Conservation (phyloP, 2,797 vertebrate genomes). For the Acanthiza pusilla region DNA sequence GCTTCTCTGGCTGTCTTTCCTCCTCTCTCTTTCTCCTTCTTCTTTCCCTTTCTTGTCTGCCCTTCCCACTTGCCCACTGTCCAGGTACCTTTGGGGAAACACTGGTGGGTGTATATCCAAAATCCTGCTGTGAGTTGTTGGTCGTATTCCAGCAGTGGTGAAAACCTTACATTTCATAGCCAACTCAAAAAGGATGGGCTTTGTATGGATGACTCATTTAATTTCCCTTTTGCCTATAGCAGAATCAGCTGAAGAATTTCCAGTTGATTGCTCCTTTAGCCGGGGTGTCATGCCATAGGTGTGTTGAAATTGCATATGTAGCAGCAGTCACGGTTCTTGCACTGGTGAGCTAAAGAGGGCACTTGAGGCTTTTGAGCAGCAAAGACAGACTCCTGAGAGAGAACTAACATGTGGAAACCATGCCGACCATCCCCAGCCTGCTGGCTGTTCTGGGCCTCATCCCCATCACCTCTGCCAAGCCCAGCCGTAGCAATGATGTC, state of each 20-base stretch:
- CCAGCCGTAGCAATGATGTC: conserved; percentile 14
- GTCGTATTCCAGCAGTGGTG: not conserved
- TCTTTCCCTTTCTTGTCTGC: not conserved
- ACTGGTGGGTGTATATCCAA: not conserved
- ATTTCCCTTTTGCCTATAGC: not conserved
- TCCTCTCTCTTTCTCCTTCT: not conserved
- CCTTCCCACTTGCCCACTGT: not conserved
- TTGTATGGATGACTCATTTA: not conserved
- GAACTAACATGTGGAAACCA: conserved; percentile 26
- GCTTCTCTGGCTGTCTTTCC: not conserved
- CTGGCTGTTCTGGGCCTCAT: not conserved
- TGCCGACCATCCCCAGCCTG: not conserved
- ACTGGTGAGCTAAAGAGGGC: not conserved
- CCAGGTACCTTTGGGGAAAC: not conserved
- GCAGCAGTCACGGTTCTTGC: not conserved
- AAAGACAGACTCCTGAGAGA: not conserved
- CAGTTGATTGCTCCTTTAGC: not conserved
- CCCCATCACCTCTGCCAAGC: conserved; percentile 26
- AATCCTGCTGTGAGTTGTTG: not conserved
- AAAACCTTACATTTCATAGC: not conserved
- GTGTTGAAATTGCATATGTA: not conserved
- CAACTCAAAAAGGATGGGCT: not conserved
- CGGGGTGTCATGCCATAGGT: not conserved
- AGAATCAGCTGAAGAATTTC: conserved; percentile 4
- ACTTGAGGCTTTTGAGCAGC: conserved; percentile 24